Evolutionary conservation across 2,888 invertebrate species (phyloP).

Genomic region (Taenaris catops): DNA sequence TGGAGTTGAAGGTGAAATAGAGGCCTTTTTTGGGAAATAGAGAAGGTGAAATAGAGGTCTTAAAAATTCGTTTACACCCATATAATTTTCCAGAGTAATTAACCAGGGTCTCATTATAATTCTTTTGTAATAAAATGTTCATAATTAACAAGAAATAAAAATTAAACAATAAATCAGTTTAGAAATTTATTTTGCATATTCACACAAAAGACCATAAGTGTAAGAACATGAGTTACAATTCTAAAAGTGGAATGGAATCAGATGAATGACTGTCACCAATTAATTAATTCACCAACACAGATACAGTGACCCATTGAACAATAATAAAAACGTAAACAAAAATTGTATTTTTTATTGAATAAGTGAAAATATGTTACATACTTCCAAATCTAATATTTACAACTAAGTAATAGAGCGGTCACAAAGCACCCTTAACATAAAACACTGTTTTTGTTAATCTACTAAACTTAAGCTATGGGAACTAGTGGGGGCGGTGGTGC

Average conservation of each 20-base stretch:
- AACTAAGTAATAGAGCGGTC: constrained; percentile 6
- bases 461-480: constrained; percentile 10
- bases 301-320: no score
- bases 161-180: neutral
- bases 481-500: constrained; percentile 6
- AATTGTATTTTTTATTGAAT: constrained; percentile 5
- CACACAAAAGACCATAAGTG: constrained; percentile 20
- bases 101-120: no score
- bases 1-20: no score
- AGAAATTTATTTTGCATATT: constrained; percentile 19
- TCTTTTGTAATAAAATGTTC: no score
- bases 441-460: neutral
- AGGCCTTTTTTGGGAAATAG: no score
- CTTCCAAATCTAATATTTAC: constrained; percentile 14
- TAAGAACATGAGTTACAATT: constrained; percentile 14
- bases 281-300: neutral
- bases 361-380: constrained; percentile 10
- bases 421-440: constrained; percentile 14
- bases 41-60: no score
- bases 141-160: no score
- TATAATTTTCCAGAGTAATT: no score
- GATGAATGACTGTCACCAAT: constrained; percentile 3
- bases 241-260: constrained; percentile 21
- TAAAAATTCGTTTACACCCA: no score
- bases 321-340: constrained; percentile 4